These are phyloP conservation scores for Leptobrachium leishanense DNA, from an alignment of 2,113 vertebrate genomes.

Conservation along the genomic window DNA sequence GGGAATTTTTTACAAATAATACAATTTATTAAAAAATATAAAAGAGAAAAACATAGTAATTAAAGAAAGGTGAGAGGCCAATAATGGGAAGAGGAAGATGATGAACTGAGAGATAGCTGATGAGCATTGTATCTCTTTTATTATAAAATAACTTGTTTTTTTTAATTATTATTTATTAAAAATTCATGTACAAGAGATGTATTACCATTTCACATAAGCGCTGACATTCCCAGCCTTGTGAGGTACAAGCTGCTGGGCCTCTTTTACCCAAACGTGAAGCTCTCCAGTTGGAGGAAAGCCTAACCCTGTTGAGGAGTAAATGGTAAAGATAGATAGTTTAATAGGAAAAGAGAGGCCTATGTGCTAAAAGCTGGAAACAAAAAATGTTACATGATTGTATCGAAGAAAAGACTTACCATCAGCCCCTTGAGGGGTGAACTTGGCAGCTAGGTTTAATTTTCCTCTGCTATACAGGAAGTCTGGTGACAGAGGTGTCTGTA, in stretches of 20 bases:
- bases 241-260: slow-evolving; percentile 81
- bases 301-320: slow-evolving; percentile 61
- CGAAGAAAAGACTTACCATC: slow-evolving; percentile 70
- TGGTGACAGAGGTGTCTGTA: slow-evolving; percentile 69
- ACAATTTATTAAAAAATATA: no score
- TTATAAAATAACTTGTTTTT: no score
- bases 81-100: not conserved
- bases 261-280: slow-evolving; percentile 93
- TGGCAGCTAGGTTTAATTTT: slow-evolving; percentile 78
- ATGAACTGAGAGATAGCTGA: no score
- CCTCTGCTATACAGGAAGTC: slow-evolving; percentile 75
- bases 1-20: no score
- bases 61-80: not conserved
- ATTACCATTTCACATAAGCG: slow-evolving; percentile 85
- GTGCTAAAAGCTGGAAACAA: not conserved
- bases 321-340: not conserved
- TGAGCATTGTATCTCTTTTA: no score
- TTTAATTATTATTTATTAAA: no score
- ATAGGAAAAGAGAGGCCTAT: no score
- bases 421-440: slow-evolving; percentile 77
- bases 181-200: not conserved
- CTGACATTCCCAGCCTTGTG: slow-evolving; percentile 75
- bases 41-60: not conserved
- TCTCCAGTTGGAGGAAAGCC: slow-evolving; percentile 85
- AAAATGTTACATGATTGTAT: not conserved